These are phyloP conservation scores for Lathamus discolor DNA, from an alignment of 2,113 vertebrate genomes.

Conservation along the genomic window DNA sequence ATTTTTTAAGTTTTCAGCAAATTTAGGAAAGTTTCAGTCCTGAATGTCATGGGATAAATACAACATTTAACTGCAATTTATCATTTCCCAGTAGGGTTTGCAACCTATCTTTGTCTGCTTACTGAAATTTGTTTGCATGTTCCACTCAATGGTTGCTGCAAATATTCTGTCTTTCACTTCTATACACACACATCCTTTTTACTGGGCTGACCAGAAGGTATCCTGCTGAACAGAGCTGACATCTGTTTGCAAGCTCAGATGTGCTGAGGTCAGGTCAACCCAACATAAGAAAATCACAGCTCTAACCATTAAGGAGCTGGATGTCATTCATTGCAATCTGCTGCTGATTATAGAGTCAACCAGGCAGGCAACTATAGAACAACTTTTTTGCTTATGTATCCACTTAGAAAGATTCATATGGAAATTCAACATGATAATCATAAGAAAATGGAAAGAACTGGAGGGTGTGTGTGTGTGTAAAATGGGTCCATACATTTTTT, in stretches of 20 bases:
- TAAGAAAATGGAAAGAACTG: neutral
- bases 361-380: neutral
- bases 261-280: neutral
- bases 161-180: neutral
- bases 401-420: neutral
- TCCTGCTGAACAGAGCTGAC: neutral
- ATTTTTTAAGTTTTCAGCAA: slow-evolving; percentile 68
- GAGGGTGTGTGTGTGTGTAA: neutral
- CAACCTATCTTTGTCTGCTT: slow-evolving; percentile 30
- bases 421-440: neutral
- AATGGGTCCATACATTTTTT: rapidly evolving
- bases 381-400: neutral
- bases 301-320: neutral
- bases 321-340: neutral
- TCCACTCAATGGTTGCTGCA: neutral
- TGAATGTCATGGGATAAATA: slow-evolving; percentile 70
- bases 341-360: neutral
- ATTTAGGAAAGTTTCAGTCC: slow-evolving; percentile 63
- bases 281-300: neutral
- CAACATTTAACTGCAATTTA: slow-evolving; percentile 69
- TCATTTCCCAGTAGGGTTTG: slow-evolving; percentile 67
- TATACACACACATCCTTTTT: neutral
- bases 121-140: slow-evolving; percentile 27
- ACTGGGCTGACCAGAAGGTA: slow-evolving; percentile 1
- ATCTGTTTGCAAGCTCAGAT: neutral